Percentiles rank a stretch among this genome's conserved stretches.
Conservation (phyloP, 2,888 invertebrate species). For the Orthonevra nobilis region DNA sequence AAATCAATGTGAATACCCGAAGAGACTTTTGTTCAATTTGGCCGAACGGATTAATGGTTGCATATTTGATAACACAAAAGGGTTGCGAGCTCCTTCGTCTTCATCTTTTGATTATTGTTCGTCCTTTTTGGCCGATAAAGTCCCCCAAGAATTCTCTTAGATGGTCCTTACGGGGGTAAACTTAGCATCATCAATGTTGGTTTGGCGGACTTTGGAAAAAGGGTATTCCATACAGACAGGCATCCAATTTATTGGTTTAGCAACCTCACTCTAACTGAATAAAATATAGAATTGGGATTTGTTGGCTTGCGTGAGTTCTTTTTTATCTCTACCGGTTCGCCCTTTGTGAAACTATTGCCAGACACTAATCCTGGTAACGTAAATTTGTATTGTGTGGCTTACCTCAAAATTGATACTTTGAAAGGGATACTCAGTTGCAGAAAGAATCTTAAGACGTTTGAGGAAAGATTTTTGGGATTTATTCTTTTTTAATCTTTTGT, state of each 20-base stretch:
- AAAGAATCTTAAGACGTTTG: conserved; percentile 5
- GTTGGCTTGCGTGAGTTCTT: conserved; percentile 22
- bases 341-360: conserved; percentile 20
- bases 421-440: conserved; percentile 6
- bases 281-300: conserved; percentile 56
- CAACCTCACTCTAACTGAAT: conserved; percentile 24
- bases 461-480: neutral
- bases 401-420: conserved; percentile 29
- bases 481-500: neutral
- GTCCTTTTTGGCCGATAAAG: neutral
- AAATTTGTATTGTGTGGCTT: conserved; percentile 28
- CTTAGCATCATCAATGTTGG: conserved; percentile 7
- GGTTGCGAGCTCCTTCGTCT: neutral
- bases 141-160: too few species aligned
- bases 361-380: conserved; percentile 27
- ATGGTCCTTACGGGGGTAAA: neutral
- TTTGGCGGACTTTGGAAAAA: neutral
- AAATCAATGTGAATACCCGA: too few species aligned
- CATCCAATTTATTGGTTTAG: conserved; percentile 8
- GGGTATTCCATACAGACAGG: neutral
- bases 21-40: conserved; percentile 8
- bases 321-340: neutral
- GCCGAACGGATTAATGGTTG: conserved; percentile 13
- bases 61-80: conserved; percentile 23
- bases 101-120: too few species aligned